Percentiles rank a stretch among this genome's conserved stretches.
Evolutionary conservation across 2,797 vertebrate species (phyloP).

Genomic region (Hyperoplus immaculatus): DNA sequence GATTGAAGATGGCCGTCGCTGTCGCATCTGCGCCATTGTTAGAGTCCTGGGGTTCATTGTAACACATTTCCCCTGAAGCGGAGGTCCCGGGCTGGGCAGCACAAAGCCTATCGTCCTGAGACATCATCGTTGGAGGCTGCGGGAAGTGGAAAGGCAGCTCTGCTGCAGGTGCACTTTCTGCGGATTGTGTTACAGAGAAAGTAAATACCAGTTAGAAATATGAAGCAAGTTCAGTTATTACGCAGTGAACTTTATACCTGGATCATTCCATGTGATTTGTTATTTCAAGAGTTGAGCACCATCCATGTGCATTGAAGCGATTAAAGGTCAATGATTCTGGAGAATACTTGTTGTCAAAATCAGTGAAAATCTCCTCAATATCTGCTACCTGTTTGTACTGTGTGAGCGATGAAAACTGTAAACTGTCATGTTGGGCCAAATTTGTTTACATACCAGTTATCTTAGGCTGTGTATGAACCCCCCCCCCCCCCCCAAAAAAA

Average conservation of each 20-base stretch:
- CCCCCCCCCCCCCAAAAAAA: no score
- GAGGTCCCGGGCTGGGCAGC: slow-evolving; percentile 12
- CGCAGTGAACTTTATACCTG: background rate
- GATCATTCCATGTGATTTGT: background rate
- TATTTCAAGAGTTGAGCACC: no score
- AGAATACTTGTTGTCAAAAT: no score
- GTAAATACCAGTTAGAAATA: background rate
- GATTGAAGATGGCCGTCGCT: background rate
- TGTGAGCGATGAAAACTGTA: no score
- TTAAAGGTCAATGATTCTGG: no score
- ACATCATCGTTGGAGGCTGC: slow-evolving; percentile 33
- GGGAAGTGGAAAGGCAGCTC: slow-evolving; percentile 63
- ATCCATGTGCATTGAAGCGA: no score
- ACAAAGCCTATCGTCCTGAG: slow-evolving; percentile 48
- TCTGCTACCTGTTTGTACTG: no score
- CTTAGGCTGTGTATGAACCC: no score
- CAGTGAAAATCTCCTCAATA: no score
- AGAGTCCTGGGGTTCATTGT: slow-evolving; percentile 53
- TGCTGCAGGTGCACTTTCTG: slow-evolving; percentile 50
- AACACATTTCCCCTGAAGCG: slow-evolving; percentile 47
- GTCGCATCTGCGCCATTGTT: background rate
- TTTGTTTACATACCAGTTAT: no score
- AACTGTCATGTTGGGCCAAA: no score
- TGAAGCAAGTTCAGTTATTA: background rate
- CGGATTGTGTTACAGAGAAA: slow-evolving; percentile 35